Percentiles rank a stretch among this genome's conserved stretches.
Conservation (phyloP, 1,140 invertebrate genomes). For the Pogonomyrmex barbatus region DNA sequence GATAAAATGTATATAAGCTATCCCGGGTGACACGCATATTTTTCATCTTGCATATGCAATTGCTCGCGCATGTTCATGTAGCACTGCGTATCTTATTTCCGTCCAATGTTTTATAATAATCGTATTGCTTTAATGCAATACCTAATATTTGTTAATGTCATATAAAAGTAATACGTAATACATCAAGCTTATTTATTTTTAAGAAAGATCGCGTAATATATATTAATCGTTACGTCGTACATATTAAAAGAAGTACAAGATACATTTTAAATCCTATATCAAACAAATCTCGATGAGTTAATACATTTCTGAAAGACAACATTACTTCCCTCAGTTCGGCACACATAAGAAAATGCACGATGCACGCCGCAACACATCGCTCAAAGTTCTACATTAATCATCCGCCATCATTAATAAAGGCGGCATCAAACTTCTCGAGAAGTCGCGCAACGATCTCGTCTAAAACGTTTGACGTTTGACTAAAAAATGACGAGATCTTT, state of each 20-base stretch:
- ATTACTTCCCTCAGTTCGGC: neutral
- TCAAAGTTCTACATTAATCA: neutral
- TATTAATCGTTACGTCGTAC: neutral
- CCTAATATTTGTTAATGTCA: neutral
- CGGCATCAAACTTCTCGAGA: neutral
- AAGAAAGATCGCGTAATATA: neutral
- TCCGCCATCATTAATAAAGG: neutral
- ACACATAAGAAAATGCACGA: neutral
- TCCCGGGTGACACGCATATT: constrained; percentile 28
- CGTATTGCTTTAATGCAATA: neutral
- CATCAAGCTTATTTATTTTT: neutral
- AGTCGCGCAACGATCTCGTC: neutral
- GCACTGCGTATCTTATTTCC: neutral
- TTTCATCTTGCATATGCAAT: constrained; percentile 40
- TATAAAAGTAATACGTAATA: neutral
- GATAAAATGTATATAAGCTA: constrained; percentile 54
- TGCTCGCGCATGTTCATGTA: constrained; percentile 20
- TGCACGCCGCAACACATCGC: neutral
- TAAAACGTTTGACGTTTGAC: neutral
- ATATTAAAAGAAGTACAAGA: neutral
- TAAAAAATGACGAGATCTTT: constrained; percentile 9
- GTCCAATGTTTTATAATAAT: neutral
- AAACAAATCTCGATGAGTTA: neutral
- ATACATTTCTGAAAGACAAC: neutral
- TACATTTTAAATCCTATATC: neutral